These are phyloP conservation scores for Oopsacas minuta DNA, from an alignment of 37 sponge, comb jelly and placozoan species.

Conservation along the genomic window DNA sequence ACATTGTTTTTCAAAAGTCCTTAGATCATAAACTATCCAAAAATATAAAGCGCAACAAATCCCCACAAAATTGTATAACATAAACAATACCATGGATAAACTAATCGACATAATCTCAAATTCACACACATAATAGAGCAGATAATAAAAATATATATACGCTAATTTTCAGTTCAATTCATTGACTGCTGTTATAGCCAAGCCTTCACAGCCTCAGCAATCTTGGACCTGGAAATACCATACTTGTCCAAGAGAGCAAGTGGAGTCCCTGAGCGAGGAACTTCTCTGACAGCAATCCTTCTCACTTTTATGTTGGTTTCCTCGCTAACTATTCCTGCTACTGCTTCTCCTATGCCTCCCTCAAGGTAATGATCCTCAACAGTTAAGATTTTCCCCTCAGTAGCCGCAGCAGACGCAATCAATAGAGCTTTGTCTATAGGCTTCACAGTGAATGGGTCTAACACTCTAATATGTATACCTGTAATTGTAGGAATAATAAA, in stretches of 20 bases:
- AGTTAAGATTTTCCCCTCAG: conserved; percentile 72
- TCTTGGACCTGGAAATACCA: conserved; percentile 52
- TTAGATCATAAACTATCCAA: no score
- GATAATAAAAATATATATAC: no score
- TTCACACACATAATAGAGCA: no score
- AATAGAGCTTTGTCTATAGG: conserved; percentile 81
- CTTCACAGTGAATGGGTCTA: conserved; percentile 91
- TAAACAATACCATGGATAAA: no score
- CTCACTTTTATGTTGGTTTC: conserved; percentile 31
- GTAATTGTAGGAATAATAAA: no score
- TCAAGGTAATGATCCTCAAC: conserved; percentile 96
- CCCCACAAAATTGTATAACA: no score
- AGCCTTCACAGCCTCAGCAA: conserved; percentile 64
- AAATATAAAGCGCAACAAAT: no score
- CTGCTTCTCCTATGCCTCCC: conserved; percentile 98
- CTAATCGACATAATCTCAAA: no score
- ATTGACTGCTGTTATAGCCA: conserved; percentile 29
- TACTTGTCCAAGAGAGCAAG: conserved; percentile 62
- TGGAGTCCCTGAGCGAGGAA: conserved; percentile 79
- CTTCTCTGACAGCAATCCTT: conserved; percentile 70
- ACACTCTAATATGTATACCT: conserved; percentile 69
- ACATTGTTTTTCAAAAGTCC: no score
- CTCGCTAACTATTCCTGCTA: conserved; percentile 65
- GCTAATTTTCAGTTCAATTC: no score
- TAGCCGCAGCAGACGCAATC: conserved; percentile 46